Conservation (phyloP, 2,113 vertebrate species). For the Jaculus jaculus region DNA sequence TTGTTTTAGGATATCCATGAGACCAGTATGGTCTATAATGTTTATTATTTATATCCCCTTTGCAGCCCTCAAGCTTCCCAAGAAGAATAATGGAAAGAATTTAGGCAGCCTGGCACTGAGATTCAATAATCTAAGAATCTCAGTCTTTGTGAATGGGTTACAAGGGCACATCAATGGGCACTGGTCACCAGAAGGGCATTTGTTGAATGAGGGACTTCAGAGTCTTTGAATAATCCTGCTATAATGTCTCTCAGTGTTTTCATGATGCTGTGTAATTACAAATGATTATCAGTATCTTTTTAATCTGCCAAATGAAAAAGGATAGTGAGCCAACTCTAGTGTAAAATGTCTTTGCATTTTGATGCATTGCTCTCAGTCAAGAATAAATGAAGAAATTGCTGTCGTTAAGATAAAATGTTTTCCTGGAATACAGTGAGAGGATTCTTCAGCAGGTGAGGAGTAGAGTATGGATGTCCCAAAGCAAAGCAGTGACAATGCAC, state of each 20-base stretch:
- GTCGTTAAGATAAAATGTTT: conserved; percentile 36
- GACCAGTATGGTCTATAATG: background rate
- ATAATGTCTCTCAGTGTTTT: conserved; percentile 9
- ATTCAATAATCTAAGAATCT: background rate
- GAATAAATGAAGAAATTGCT: conserved; percentile 55
- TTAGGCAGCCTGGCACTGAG: background rate
- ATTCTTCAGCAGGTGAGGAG: background rate
- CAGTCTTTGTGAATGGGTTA: background rate
- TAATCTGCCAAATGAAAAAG: conserved; percentile 58
- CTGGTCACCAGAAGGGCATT: background rate
- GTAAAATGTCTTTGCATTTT: conserved; percentile 57
- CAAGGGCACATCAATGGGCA: background rate
- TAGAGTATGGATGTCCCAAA: background rate
- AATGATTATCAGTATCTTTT: conserved; percentile 31
- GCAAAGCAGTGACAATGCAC: background rate
- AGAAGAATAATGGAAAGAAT: background rate
- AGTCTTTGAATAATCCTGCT: background rate
- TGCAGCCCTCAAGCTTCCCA: background rate
- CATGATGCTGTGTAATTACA: conserved; percentile 31
- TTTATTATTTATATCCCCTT: conserved; percentile 3
- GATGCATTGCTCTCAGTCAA: conserved; percentile 32
- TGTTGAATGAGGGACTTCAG: conserved; percentile 20
- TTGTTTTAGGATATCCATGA: background rate
- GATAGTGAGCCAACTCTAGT: background rate
- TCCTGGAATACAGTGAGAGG: background rate